These are phyloP conservation scores for Neodiprion virginianus DNA, from an alignment of 1,140 invertebrate species.

Conservation along the genomic window DNA sequence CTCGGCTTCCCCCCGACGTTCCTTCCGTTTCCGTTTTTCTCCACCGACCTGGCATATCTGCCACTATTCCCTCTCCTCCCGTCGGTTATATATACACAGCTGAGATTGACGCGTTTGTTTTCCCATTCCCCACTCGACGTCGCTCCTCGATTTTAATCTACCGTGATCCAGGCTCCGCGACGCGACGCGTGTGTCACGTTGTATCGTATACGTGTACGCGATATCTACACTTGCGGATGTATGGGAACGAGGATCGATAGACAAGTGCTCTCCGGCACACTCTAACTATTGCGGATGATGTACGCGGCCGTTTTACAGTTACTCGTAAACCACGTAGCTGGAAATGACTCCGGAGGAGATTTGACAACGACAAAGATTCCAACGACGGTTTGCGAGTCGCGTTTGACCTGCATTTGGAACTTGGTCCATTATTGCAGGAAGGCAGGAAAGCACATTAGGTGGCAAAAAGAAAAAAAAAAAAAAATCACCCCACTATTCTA, in stretches of 20 bases:
- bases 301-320: constrained; percentile 2
- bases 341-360: not conserved
- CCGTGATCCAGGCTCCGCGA: not conserved
- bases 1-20: too few species aligned
- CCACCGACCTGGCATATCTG: too few species aligned
- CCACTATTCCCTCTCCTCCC: not conserved
- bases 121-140: not conserved
- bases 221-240: too few species aligned
- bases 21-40: too few species aligned
- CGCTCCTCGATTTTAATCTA: not conserved
- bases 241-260: not conserved
- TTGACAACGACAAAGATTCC: not conserved
- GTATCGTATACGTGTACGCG: not conserved
- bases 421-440: too few species aligned
- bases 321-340: not conserved
- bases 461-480: too few species aligned
- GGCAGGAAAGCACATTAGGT: too few species aligned
- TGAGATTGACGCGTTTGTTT: constrained; percentile 1
- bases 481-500: too few species aligned
- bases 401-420: not conserved
- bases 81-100: not conserved
- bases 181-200: not conserved
- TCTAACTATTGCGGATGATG: not conserved
- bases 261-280: not conserved
- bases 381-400: not conserved